Evolutionary conservation across 2,113 vertebrate species (phyloP).

Genomic region (Gavialis gangeticus): DNA sequence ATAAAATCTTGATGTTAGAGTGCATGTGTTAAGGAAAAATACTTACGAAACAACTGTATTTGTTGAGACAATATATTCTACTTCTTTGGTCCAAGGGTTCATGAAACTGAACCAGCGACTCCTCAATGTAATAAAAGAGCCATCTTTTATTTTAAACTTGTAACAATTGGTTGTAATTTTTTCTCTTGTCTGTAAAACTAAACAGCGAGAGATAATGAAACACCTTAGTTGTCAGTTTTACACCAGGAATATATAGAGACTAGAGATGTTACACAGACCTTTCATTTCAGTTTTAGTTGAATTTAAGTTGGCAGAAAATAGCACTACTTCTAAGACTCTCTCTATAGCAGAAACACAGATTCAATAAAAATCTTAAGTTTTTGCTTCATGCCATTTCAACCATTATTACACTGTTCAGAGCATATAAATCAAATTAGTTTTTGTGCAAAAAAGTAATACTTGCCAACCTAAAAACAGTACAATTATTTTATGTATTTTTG

Average conservation of each 20-base stretch:
- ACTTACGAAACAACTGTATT: constrained; percentile 98
- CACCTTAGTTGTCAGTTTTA: neutral
- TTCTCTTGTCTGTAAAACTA: constrained; percentile 97
- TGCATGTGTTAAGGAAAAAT: neutral
- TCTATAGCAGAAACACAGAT: neutral
- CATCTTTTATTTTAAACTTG: constrained; percentile 99
- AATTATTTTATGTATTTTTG: neutral
- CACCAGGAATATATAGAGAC: neutral
- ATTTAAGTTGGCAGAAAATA: neutral
- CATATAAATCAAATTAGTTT: neutral
- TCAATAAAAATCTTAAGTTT: neutral
- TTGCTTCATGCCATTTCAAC: neutral
- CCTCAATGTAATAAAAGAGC: constrained; percentile 95
- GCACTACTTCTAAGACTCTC: neutral
- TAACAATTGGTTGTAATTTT: constrained; percentile 98
- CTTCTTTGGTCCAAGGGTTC: constrained; percentile 99
- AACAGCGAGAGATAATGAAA: constrained; percentile 27
- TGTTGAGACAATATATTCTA: constrained; percentile 99
- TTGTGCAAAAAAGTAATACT: neutral
- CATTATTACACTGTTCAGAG: neutral
- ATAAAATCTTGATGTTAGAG: neutral
- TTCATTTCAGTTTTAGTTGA: too few relatives aligned
- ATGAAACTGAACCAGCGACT: constrained; percentile 99
- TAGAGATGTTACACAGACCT: neutral
- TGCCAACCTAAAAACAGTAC: neutral